Evolutionary conservation across 2,113 vertebrate species (phyloP), one percentile per base, ranked within the genome.

Genomic region (Lophius piscatorius): DNA sequence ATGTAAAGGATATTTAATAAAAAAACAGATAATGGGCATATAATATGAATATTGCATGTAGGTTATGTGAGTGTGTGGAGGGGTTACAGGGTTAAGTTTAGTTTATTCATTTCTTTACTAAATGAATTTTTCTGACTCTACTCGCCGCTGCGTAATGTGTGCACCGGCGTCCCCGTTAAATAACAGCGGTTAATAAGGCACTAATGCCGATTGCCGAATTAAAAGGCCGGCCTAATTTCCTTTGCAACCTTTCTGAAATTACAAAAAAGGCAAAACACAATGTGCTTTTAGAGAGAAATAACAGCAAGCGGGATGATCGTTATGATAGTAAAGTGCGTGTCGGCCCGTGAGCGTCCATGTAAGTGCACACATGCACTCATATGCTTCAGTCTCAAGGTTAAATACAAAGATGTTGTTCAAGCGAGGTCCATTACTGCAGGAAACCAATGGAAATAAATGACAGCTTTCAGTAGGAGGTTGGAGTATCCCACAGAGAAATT

Each of bases 391-490:
- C 70, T 85, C 84, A 88, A 88, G 87, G 87, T 88, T 85, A 87
- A 83, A 78, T 73, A 80, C 75, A 70, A 82, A 86, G 86, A 88
- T 82, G 79, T 40, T 60, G 74, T 67, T 79, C 74, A 64, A 76
- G 76, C 69, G 48, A 66, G 80, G 78, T 81, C 80, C 84, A 85
- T 87, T 88, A 85, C 71, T 24, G 77, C 64, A 50, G 50, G 56
- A 77, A 73, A 65, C 61, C 80, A 59, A 78, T 85, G 83, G 80
- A 81, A 86, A 86, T 63, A 86, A 86, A 88, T 80, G 82, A 76
- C 68, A 63, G 73, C 67, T 54, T 80, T 75, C 72, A 62, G 71
- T 70, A 46, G 69, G 75, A 70, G 70, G 75, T 67, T 80, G 1
- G 63, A 80, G 82, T 59, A 73, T 78, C 75, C 76, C 68, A 66